A percentile compares a stretch with the other conserved stretches of the same genome.
Evolutionary conservation across 2,113 vertebrate species (phyloP).

Genomic region (Vimba vimba): DNA sequence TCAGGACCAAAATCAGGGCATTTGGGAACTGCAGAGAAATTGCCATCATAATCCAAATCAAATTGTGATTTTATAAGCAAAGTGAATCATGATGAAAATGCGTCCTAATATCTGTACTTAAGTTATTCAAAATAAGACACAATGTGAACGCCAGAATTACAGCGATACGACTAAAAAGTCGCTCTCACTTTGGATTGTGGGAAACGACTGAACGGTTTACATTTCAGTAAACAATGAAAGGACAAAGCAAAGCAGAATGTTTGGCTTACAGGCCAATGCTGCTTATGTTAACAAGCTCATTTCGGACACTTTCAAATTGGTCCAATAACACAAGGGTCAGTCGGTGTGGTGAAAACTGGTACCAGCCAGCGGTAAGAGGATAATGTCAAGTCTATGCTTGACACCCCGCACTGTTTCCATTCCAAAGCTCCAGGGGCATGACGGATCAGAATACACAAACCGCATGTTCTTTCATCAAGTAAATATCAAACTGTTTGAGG

Average conservation of each 20-base stretch:
- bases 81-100: background rate
- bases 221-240: background rate
- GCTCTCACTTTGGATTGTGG: background rate
- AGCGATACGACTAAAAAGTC: background rate
- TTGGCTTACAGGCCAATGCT: background rate
- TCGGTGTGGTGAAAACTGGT: constrained; percentile 15
- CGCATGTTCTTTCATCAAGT: background rate
- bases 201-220: background rate
- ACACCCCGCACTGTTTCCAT: background rate
- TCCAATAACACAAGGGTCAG: background rate
- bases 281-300: background rate
- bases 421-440: background rate
- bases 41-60: background rate
- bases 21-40: background rate
- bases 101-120: background rate
- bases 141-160: background rate
- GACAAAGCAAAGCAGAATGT: no score
- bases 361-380: constrained; percentile 42
- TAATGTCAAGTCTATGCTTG: constrained; percentile 29
- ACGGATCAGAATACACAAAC: background rate
- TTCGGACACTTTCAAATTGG: background rate
- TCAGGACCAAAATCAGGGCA: background rate
- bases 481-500: background rate
- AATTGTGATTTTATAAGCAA: background rate
- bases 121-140: background rate